Conservation (phyloP, 2,888 invertebrate species). For the Melikaiella ostensackeni region DNA sequence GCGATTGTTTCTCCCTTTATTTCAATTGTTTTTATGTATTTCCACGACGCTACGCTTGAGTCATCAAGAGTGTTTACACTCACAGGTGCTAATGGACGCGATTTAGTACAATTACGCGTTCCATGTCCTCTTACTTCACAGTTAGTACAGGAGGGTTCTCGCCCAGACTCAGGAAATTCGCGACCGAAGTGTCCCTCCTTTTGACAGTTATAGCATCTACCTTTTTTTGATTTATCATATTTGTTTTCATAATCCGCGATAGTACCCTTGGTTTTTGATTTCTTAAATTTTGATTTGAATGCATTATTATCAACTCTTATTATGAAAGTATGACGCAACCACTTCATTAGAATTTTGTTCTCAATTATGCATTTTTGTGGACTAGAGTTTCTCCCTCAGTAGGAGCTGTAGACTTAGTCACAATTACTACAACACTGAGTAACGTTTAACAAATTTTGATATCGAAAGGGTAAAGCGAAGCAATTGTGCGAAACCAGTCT, state of each 20-base stretch:
- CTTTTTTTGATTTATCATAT: background rate
- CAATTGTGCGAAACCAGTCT: too few species aligned
- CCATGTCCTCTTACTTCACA: slow-evolving; percentile 41
- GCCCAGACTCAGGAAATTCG: slow-evolving; percentile 23
- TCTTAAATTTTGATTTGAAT: background rate
- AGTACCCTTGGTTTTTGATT: background rate
- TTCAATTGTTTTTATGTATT: slow-evolving; percentile 47
- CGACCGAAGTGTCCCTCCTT: slow-evolving; percentile 35
- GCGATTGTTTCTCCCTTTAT: slow-evolving; percentile 40
- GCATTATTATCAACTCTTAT: background rate
- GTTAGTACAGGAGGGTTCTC: slow-evolving; percentile 6
- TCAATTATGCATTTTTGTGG: slow-evolving; percentile 46
- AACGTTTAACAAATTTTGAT: too few species aligned
- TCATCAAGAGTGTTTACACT: slow-evolving; percentile 4
- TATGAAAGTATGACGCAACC: slow-evolving; percentile 44
- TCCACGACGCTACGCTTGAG: background rate
- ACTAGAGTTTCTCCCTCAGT: too few species aligned
- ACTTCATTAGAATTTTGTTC: background rate
- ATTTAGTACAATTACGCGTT: slow-evolving; percentile 39
- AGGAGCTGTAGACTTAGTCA: too few species aligned
- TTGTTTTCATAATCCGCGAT: background rate
- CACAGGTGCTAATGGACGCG: background rate
- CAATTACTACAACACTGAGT: too few species aligned
- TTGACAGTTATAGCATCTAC: slow-evolving; percentile 44
- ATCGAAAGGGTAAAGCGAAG: too few species aligned